Evolutionary conservation across 2,797 vertebrate genomes (phyloP), one percentile per base, ranked within the genome.

Genomic region (Emys orbicularis): DNA sequence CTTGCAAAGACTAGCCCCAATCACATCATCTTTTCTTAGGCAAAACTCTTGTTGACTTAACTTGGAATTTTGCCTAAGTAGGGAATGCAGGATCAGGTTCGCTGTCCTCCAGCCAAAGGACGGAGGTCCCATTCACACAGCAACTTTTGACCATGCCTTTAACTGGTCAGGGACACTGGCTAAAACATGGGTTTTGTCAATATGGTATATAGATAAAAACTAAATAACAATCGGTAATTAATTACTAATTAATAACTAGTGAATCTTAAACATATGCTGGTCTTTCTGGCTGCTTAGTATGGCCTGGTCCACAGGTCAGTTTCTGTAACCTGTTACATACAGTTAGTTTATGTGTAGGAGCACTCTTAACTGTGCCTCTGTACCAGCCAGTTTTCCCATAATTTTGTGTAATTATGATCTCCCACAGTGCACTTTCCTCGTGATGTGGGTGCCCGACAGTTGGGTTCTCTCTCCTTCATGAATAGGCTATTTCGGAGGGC

Each of bases 141-240:
- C 19, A 76, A 76, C 12, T 76, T 76, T 16, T 76, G 25, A 44
- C 41, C 25, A 29, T 29, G 41, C 27, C 12, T 47, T 47, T 47
- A 47, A 8, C 13, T 47, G 27, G 7, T 76, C 41, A 76, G 72
- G 41, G 25, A 8, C 41, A 47, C 25, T 0, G 0, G 31, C 49
- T 85, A 87, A 85, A 95, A 12, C 9, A 16, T 37, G 6, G 25
- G 57, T 86, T 79, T 50, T 76, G 25, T 76, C 41, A 13, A 76
- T 13, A 76, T 44, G 44, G 25, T 76, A 27, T 25, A 76, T 27
- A 74, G 37, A 41, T 27, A 76, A 37, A 23, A 72, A 76, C 44
- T 68, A n/a, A n/a, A n/a, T 65, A 65, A 65, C 61, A 65, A 65
- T 41, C 4, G 29, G 12, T 47, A 76, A 76, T 76, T 41, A 44